phyloP scores from a whole-genome alignment of 2,113 vertebrate genomes.

The Speoplatyrhinus poulsoni region DNA sequence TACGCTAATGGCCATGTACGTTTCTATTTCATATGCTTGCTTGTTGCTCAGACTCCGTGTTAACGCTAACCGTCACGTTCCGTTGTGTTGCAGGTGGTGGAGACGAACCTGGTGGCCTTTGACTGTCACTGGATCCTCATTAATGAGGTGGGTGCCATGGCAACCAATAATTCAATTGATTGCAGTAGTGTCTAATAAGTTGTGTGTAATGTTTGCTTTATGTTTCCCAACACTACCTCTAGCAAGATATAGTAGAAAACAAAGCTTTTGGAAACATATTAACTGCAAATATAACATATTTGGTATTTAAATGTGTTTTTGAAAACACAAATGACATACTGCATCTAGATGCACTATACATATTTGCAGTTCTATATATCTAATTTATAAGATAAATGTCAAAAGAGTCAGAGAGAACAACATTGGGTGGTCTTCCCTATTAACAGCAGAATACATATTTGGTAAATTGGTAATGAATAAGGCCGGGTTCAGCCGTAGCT shows the following conservation, averaged over 20 bases:
- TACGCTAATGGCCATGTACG: no score
- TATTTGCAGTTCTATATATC: no score
- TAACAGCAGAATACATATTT: slow-evolving; percentile 23
- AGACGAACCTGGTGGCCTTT: slow-evolving; percentile 98
- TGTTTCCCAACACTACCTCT: no score
- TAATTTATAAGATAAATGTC: no score
- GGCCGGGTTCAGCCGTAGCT: no score
- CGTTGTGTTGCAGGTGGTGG: slow-evolving; percentile 89
- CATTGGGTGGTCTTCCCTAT: slow-evolving; percentile 20
- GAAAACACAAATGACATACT: no score
- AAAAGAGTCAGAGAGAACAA: not conserved
- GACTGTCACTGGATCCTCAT: slow-evolving; percentile 99
- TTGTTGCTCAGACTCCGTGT: not conserved
- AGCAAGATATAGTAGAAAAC: no score
- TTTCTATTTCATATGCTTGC: not conserved
- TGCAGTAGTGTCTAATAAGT: slow-evolving; percentile 14
- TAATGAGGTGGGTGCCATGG: slow-evolving; percentile 88
- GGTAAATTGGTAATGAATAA: not conserved
- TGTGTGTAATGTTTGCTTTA: not conserved
- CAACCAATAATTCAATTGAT: slow-evolving; percentile 6
- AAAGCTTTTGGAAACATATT: no score
- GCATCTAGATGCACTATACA: no score
- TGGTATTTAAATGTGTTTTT: no score
- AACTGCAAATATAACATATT: no score
- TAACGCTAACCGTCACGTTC: slow-evolving; percentile 4